These are phyloP conservation scores for Scrobipalpa costella DNA, from an alignment of 2,888 invertebrate genomes.

Conservation along the genomic window DNA sequence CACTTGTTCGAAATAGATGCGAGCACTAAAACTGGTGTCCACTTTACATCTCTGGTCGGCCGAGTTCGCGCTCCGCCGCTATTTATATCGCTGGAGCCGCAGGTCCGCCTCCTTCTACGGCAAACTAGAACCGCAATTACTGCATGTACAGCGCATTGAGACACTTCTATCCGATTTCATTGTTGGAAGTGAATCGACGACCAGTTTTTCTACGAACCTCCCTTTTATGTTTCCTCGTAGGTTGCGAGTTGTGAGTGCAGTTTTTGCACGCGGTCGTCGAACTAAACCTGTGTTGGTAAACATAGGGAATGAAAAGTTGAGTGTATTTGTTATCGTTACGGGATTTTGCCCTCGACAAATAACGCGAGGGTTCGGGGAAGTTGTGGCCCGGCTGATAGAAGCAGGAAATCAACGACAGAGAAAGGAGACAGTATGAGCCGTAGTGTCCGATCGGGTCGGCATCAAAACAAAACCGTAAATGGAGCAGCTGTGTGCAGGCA, in stretches of 20 bases:
- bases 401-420: slow-evolving; percentile 50
- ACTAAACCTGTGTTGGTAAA: slow-evolving; percentile 63
- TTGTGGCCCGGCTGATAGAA: slow-evolving; percentile 43
- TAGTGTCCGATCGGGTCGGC: slow-evolving; percentile 53
- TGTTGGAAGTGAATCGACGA: slow-evolving; percentile 49
- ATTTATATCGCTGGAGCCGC: slow-evolving; percentile 69
- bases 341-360: slow-evolving; percentile 21
- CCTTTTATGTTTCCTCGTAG: slow-evolving; percentile 44
- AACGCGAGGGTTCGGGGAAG: slow-evolving; percentile 31
- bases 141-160: slow-evolving; percentile 57
- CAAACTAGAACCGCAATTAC: slow-evolving; percentile 68
- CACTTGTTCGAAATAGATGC: slow-evolving; percentile 75
- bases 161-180: slow-evolving; percentile 64
- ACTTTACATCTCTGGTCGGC: slow-evolving; percentile 65
- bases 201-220: slow-evolving; percentile 47
- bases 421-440: slow-evolving; percentile 40
- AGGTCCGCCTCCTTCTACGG: slow-evolving; percentile 73
- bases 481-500: slow-evolving; percentile 54
- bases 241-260: slow-evolving; percentile 36
- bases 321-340: slow-evolving; percentile 49
- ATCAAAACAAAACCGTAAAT: slow-evolving; percentile 64
- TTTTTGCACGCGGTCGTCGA: slow-evolving; percentile 60
- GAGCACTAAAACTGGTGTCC: slow-evolving; percentile 75
- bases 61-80: slow-evolving; percentile 49
- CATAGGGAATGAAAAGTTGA: slow-evolving; percentile 54